These are phyloP conservation scores for Netelia fuscicornis DNA, from an alignment of 2,888 invertebrate species.

Conservation along the genomic window DNA sequence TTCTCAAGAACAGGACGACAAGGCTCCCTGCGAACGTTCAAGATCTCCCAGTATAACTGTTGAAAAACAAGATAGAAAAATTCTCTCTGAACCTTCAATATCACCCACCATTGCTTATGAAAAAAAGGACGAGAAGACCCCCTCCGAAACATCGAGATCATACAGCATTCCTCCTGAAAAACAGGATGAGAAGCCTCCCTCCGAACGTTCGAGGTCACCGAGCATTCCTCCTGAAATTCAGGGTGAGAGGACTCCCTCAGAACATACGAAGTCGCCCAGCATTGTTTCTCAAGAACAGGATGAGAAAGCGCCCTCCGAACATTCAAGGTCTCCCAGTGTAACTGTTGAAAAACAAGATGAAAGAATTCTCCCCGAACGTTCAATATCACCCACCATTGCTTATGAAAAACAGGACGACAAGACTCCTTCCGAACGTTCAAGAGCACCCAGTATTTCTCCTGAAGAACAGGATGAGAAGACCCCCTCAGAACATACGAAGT, in stretches of 20 bases:
- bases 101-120: slow-evolving; percentile 45
- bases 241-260: too few relatives aligned
- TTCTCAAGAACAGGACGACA: background rate
- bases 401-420: background rate
- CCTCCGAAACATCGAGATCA: background rate
- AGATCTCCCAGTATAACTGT: slow-evolving; percentile 21
- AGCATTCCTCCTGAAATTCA: too few relatives aligned
- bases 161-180: background rate
- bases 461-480: slow-evolving; percentile 19
- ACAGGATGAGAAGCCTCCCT: background rate
- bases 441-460: slow-evolving; percentile 19
- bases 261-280: too few relatives aligned
- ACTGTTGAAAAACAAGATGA: too few relatives aligned
- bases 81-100: slow-evolving; percentile 13
- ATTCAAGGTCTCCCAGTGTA: too few relatives aligned
- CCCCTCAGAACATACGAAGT: slow-evolving; percentile 9
- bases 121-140: slow-evolving; percentile 26
- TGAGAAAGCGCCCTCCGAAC: too few relatives aligned
- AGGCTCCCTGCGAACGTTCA: slow-evolving; percentile 17
- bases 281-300: slow-evolving; percentile 43
- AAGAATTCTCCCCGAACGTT: too few relatives aligned
- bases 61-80: slow-evolving; percentile 7
- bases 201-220: slow-evolving; percentile 42
- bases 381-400: slow-evolving; percentile 55
- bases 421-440: slow-evolving; percentile 20